Evolutionary conservation across 2,888 invertebrate genomes (phyloP).

Genomic region (Lithophane semibrunnea): DNA sequence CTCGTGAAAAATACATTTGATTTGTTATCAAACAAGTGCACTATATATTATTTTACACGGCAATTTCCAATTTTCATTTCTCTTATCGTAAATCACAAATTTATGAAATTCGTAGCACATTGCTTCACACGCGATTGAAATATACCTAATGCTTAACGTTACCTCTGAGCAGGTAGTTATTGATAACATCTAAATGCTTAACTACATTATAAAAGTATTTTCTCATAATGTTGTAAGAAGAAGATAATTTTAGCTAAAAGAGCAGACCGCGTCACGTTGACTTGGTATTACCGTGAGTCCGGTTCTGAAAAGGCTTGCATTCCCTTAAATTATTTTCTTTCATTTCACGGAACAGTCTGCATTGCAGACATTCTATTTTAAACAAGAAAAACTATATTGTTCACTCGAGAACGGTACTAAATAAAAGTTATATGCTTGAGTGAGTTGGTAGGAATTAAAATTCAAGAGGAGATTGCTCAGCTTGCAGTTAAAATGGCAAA

Average conservation of each 20-base stretch:
- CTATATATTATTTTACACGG: conserved; percentile 77
- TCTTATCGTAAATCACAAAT: conserved; percentile 75
- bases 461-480: conserved; percentile 44
- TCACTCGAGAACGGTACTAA: conserved; percentile 64
- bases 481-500: conserved; percentile 37
- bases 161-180: conserved; percentile 17
- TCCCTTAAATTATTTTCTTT: conserved; percentile 73
- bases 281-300: conserved; percentile 62
- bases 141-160: conserved; percentile 43
- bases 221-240: background rate
- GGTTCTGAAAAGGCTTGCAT: conserved; percentile 68
- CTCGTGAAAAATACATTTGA: conserved; percentile 68
- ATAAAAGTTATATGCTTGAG: conserved; percentile 59
- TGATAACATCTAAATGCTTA: conserved; percentile 17
- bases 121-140: conserved; percentile 56
- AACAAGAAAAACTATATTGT: conserved; percentile 75
- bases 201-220: conserved; percentile 2
- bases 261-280: conserved; percentile 61
- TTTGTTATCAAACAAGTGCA: conserved; percentile 71
- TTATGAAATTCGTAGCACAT: conserved; percentile 60
- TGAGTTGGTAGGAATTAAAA: conserved; percentile 54
- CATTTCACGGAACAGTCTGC: conserved; percentile 73
- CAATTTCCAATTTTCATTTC: conserved; percentile 85
- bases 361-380: conserved; percentile 76
- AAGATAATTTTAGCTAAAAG: conserved; percentile 39